Base-by-base conservation (phyloP, 2,797 vertebrate genomes). In the Tarsius wallacei region DNA sequence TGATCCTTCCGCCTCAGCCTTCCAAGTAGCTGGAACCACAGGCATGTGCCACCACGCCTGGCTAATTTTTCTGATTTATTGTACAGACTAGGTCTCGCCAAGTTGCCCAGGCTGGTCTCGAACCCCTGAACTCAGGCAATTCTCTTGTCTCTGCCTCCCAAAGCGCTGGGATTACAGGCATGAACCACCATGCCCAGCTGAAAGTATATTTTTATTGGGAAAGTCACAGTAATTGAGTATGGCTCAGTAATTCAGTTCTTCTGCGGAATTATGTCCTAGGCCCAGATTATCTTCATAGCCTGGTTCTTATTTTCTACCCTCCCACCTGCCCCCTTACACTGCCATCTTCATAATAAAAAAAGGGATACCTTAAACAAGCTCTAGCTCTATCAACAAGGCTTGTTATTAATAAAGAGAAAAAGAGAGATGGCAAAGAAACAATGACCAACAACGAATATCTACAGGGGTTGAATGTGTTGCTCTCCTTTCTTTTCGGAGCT, bases 221-320 rank as follows among this genome's bases (percentile, higher is more conserved):
- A 93, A 88, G 82, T 71, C n/a, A 88, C 22, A 81, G 74, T 68
- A 80, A 87, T 36, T 89, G 36, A 91, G 7, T 64, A 42, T 51
- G 28, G 36, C 31, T 90, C 64, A 14, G 28, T 74, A 77, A 70
- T 47, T 89, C 66, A 49, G 55, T 87, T 90, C 36, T 90, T 78
- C 49, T 61, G 12, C 21, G 85, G 22, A 83, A 92, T 59, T 91
- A 36, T 4, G 7, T 73, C 51, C 33, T 83, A 4, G 22, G 17
- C 1, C 57, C 64, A 83, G 53, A 73, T 71, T 66, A 70, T 84
- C 66, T 91, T 89, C 91, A 70, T 78, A 91, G 90, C 7, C 84
- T 85, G 7, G 15, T 49, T 31, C 26, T 90, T 64, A 78, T 11
- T 95, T 15, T 61, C 12, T 4, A 66, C 9, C 15, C 9, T 87